These are phyloP conservation scores for Uloborus plumipes DNA, from an alignment of 2,888 invertebrate genomes.

Conservation along the genomic window DNA sequence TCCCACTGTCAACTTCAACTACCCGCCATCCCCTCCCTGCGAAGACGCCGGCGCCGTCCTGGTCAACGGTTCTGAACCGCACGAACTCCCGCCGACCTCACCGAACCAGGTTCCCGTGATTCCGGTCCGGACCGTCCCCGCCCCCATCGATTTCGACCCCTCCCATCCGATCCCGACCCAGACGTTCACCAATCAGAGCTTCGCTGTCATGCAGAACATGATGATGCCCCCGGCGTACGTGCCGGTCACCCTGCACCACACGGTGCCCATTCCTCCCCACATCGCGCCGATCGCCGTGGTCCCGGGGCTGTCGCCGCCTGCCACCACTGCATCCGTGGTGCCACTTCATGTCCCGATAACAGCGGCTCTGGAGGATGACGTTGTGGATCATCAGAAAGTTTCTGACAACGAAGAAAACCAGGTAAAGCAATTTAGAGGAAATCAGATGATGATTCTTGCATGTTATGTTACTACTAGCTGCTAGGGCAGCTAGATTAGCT, in stretches of 20 bases:
- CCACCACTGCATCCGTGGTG: constrained; percentile 20
- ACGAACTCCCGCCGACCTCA: constrained; percentile 2
- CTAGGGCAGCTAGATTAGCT: too few species aligned
- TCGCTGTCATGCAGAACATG: constrained; percentile 71
- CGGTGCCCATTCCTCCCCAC: constrained; percentile 31
- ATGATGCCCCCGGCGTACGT: constrained; percentile 53
- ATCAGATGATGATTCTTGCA: too few species aligned
- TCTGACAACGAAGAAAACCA: constrained; percentile 13
- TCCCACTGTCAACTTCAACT: constrained; percentile 35
- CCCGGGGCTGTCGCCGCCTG: constrained; percentile 25
- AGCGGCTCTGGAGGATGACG: background rate
- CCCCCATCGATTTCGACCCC: constrained; percentile 55
- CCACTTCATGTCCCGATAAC: constrained; percentile 32
- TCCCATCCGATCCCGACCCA: constrained; percentile 79
- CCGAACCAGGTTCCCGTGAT: constrained; percentile 15
- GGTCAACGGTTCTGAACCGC: constrained; percentile 17
- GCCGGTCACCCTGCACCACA: constrained; percentile 57
- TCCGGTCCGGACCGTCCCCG: constrained; percentile 9
- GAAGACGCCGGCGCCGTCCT: constrained; percentile 9
- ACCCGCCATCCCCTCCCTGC: constrained; percentile 15
- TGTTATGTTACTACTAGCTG: too few species aligned
- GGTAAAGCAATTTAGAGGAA: constrained; percentile 22
- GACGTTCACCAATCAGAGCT: constrained; percentile 89
- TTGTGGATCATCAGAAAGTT: constrained; percentile 1
- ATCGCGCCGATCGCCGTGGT: constrained; percentile 48